Base-by-base conservation (phyloP, 1,140 invertebrate species). In the Diabrotica undecimpunctata region DNA sequence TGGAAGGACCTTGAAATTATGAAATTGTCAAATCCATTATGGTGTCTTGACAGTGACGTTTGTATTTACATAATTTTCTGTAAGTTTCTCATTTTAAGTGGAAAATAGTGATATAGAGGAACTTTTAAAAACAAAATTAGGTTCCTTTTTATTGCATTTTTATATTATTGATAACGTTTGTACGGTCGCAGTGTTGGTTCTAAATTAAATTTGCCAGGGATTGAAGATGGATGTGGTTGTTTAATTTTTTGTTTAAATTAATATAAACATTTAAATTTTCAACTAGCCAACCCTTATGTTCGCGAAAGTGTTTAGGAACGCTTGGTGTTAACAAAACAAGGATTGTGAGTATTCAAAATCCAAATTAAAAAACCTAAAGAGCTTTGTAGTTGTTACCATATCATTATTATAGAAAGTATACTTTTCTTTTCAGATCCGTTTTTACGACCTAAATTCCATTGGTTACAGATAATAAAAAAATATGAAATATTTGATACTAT, bases 11-110 rank as follows among this genome's bases (percentile, higher is more conserved):
- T 60, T 60, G 58, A 60, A 46, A 46, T 46, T 46, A 46, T 46
- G 55, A 60, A 54, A 60, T 60, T 50, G 52, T 53, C 60, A 62
- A 62, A 62, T 62, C 60, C 60, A 62, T 54, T 62, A 62, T 62
- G 60, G 60, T 62, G 60, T 62, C 60, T 38, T 62, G 60, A 62
- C 60, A 62, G 60, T 62, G 60, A 62, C 60, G 60, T 62, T 62
- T 62, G 6, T 62, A 54, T 62, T 62, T 62, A 62, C 60, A 62
- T 62, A 62, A 62, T 62, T 60, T 60, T 54, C 11, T 62, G 52
- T 53, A 62, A 54, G 50, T 62, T 12, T 62, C 25, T 35, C 50
- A 62, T 35, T 54, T 62, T 62, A 13, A 53, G 60, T 62, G 50
- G 38, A 62, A 62, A 52, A 51, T 41, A 46, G 58, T 60, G 58